Conservation (phyloP, 2,113 vertebrate species). For the Thalassarche chlororhynchos region DNA sequence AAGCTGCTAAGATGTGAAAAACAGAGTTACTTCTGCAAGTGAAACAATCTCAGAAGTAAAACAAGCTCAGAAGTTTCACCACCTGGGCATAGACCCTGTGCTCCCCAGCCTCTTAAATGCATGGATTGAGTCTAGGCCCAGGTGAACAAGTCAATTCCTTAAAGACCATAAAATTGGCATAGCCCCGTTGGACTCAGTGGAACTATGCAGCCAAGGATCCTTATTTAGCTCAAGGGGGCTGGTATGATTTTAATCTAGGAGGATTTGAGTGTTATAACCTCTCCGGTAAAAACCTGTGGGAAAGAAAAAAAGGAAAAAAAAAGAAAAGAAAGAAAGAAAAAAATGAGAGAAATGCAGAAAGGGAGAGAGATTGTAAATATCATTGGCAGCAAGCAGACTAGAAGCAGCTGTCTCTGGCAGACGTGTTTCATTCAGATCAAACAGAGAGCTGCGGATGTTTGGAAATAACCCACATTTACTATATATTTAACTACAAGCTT, state of each 20-base stretch:
- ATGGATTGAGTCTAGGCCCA: not conserved
- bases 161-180: not conserved
- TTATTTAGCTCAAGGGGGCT: not conserved
- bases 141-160: not conserved
- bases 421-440: constrained; percentile 16
- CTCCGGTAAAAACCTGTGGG: not conserved
- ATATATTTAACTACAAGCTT: not conserved
- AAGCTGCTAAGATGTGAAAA: not conserved
- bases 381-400: not conserved
- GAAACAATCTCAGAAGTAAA: not conserved
- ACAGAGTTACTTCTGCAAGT: not conserved
- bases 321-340: no score
- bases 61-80: not conserved
- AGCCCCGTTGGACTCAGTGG: not conserved
- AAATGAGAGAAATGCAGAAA: not conserved
- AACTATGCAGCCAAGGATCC: not conserved
- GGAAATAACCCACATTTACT: constrained; percentile 6
- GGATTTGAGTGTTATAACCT: not conserved
- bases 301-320: not conserved
- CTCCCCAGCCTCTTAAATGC: not conserved
- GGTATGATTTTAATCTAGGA: not conserved
- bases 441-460: constrained; percentile 5
- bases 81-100: not conserved
- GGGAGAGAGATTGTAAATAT: not conserved
- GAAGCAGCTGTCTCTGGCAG: constrained; percentile 32